Evolutionary conservation across 1,140 invertebrate genomes (phyloP), one percentile per base, ranked within the genome.

Genomic region (Penaeus indicus): DNA sequence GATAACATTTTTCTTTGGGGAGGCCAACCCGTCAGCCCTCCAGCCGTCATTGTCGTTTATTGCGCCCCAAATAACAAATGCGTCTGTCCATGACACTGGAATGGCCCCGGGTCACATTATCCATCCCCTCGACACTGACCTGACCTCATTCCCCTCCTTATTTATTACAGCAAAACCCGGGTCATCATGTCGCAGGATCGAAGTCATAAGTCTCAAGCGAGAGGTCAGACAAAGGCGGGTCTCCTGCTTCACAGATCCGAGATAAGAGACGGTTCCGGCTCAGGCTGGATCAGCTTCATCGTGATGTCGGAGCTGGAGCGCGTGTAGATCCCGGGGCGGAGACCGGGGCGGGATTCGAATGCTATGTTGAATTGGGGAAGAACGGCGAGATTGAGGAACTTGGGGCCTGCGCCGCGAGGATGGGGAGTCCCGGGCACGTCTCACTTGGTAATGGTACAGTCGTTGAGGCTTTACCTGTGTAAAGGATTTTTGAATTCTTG

Each of bases 41-140:
- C 86, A 78, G 67, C 86, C 86, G 81, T 90, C 89, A 86, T 86
- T 86, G 89, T 86, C 89, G 84, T 90, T 86, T 90, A 90, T 90
- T 90, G 84, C 89, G 64, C 19, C 84, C 83, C 67, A 90, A 90
- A 86, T 90, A 90, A 90, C 85, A 86, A 90, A 90, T 90, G 89
- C 78, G 89, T 86, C 84, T 86, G 89, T 86, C 89, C 89, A 77
- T 90, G 89, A 90, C 89, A 90, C 60, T 86, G 84, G 84, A 90
- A 90, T 90, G 89, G 89, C 80, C 84, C 60, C 84, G 84, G 89
- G 89, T 90, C 89, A 90, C 89, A 90, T 90, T 90, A 90, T 85
- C 89, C 84, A 81, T 60, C 84, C 89, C 84, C 89, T 90, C 89
- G 84, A 86, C 84, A 85, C 79, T 90, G 89, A 90, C 84, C 89